phyloP scores from a whole-genome alignment of 2,888 invertebrate species.

The Formica aserva region DNA sequence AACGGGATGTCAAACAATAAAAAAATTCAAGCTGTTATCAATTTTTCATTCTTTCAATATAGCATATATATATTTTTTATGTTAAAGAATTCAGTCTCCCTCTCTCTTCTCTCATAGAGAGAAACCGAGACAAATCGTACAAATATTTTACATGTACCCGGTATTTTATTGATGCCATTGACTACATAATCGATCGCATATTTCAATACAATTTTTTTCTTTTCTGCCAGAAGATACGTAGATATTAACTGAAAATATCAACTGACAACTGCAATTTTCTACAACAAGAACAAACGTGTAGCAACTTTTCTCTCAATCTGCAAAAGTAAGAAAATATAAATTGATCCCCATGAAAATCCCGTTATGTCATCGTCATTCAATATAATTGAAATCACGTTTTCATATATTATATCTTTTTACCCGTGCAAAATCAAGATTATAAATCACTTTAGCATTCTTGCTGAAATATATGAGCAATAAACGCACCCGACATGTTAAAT shows the following conservation, averaged over 20 bases:
- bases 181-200: background rate
- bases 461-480: background rate
- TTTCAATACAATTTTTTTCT: background rate
- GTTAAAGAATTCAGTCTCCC: background rate
- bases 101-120: background rate
- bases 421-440: background rate
- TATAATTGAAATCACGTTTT: background rate
- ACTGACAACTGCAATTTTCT: background rate
- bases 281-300: background rate
- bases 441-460: conserved; percentile 5
- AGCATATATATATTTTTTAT: background rate
- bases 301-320: background rate
- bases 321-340: background rate
- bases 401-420: conserved; percentile 10
- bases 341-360: background rate
- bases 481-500: conserved; percentile 8
- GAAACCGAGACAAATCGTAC: background rate
- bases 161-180: background rate
- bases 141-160: background rate
- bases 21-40: conserved; percentile 11
- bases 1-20: conserved; percentile 36
- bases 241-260: background rate
- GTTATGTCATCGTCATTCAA: background rate
- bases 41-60: background rate
- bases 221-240: background rate